Base-by-base conservation (phyloP, 2,888 invertebrate genomes). In the Oxyteleia sp. region DNA sequence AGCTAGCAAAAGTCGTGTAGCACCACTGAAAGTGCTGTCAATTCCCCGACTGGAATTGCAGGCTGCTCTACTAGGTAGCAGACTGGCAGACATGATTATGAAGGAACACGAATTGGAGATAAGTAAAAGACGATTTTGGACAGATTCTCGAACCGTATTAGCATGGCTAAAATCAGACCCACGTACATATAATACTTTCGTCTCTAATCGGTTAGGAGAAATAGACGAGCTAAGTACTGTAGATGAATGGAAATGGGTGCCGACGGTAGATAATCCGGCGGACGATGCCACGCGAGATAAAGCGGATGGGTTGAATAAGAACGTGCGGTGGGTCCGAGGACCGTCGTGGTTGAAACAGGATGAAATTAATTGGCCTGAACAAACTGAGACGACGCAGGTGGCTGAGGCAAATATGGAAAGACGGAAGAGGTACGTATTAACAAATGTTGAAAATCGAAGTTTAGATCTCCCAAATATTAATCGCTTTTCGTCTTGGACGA, bases 201-300 rank as follows among this genome's bases (percentile, higher is more conserved):
- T 85, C 4, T 66, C 84, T 0, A 85, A 89, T 51, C 68, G 88
- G 10, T 45, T 88, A 8, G 85, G 86, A n/a, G 59, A 59, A 29
- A 87, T 88, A 15, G 72, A 81, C 49, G 87, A 87, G 13, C 43
- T 80, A 1, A 87, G 86, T 0, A 86, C 87, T 35, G 59, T 84
- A 0, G 85, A 86, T 8, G 80, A 85, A 15, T 87, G 86, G 85
- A 64, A 45, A 29, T 88, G 87, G 88, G 68, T 87, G 0, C 84
- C 85, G 5, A 76, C 87, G 0, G 63, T 49, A 18, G 29, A 71
- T 7, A 88, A 88, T 45, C 71, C 86, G 0, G 88, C 87, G 1
- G 88, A 63, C 13, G 29, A 47, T 15, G 63, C 47, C 8, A 63
- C 47, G n/a, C 23, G 51, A 26, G 51, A 51, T 1, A 20, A 4